Base-by-base conservation (phyloP, 2,113 vertebrate species). In the Epinephelus moara region DNA sequence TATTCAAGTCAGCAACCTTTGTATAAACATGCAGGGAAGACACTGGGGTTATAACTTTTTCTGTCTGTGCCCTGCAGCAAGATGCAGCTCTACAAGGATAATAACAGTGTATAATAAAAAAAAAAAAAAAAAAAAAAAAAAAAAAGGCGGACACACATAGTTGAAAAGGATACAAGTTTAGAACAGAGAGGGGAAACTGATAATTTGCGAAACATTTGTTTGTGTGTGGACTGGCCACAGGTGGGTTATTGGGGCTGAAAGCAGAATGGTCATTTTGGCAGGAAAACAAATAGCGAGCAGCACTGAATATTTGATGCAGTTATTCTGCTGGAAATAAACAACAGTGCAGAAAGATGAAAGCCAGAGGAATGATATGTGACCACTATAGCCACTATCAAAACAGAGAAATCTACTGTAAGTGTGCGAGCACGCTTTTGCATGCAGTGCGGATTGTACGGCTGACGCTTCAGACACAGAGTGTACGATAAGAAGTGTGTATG, bases 191-290 rank as follows among this genome's bases (percentile, higher is more conserved):
- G 15, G 47, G 61, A 77, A 53, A 70, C 12, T 50, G 23, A 82
- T 76, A 0, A 82, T 80, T 86, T 88, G 49, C 6, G 62, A 74
- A 82, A 69, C 33, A 70, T 77, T 82, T 91, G 78, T 82, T 88
- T 90, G 60, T 78, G 45, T 40, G 52, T n/a, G 23, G 52, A 66
- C 56, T 70, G 72, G 77, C 74, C 80, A 79, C 84, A 82, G 53
- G 84, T 91, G 80, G 71, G 17, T 80, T 78, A 80, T 70, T 60
- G 52, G 62, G 70, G 47, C 25, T 67, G 67, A 85, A 66, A 75
- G 82, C 64, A 62, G 70, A 74, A 64, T 6, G 49, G 80, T 64
- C 60, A 75, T 57, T 90, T 76, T 19, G 70, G 47, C 61, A 23
- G 62, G 27, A 73, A 80, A 88, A 79, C 66, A 82, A 70, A 84